These are phyloP conservation scores for Cenopis cana DNA, from an alignment of 2,888 invertebrate genomes.

Conservation along the genomic window DNA sequence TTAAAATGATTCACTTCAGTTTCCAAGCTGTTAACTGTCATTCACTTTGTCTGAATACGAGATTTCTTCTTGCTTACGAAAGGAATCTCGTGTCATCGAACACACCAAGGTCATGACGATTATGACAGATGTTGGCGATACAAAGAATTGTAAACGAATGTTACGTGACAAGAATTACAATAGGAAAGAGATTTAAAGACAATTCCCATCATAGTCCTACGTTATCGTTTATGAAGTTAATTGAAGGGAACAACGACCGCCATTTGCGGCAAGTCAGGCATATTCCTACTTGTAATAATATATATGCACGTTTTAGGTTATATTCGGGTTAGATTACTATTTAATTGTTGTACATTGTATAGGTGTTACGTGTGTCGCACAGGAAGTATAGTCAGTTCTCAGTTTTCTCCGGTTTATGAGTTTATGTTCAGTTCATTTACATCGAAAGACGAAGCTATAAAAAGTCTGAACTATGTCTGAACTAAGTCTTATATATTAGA, in stretches of 20 bases:
- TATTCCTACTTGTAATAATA: constrained; percentile 30
- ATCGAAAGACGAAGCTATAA: neutral
- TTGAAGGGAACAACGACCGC: constrained; percentile 36
- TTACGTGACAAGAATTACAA: constrained; percentile 2
- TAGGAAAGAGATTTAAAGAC: constrained; percentile 10
- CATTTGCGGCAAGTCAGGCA: constrained; percentile 20
- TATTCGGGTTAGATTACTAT: constrained; percentile 30
- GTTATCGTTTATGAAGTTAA: constrained; percentile 24
- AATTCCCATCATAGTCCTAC: constrained; percentile 8
- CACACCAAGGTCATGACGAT: constrained; percentile 3
- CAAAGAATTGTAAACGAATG: constrained; percentile 1
- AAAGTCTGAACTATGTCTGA: neutral
- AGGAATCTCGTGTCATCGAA: too few relatives aligned
- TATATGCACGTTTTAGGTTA: constrained; percentile 35
- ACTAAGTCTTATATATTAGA: neutral
- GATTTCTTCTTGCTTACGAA: neutral
- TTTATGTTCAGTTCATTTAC: constrained; percentile 5
- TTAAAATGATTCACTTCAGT: neutral
- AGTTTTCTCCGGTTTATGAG: constrained; percentile 1
- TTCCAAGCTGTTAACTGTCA: neutral
- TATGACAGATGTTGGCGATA: neutral
- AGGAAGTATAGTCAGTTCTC: constrained; percentile 12
- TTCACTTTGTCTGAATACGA: neutral
- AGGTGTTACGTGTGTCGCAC: constrained; percentile 25
- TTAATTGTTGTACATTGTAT: constrained; percentile 41